phyloP scores from a whole-genome alignment of 2,113 vertebrate genomes.

The Psephotus haematonotus region DNA sequence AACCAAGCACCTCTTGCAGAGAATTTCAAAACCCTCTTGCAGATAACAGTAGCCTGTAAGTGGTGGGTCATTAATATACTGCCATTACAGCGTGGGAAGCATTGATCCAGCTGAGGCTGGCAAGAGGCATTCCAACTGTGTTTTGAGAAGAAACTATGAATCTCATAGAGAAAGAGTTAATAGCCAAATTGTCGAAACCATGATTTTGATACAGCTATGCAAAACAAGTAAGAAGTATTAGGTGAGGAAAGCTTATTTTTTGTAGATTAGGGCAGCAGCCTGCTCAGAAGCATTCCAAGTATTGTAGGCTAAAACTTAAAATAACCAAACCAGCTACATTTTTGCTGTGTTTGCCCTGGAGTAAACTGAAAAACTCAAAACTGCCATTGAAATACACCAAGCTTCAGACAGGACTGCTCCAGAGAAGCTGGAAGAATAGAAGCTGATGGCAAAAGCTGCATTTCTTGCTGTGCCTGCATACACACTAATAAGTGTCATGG shows the following conservation, averaged over 20 bases:
- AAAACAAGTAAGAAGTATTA: not conserved
- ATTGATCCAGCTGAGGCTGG: not conserved
- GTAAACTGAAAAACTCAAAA: constrained; percentile 12
- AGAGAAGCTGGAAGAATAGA: not conserved
- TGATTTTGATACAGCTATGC: not conserved
- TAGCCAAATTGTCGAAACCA: not conserved
- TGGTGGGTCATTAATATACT: not conserved
- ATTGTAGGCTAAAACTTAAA: constrained; percentile 19
- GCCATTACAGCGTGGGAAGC: not conserved
- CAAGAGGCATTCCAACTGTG: not conserved
- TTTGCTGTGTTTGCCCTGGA: not conserved
- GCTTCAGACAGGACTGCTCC: not conserved
- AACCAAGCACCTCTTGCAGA: not conserved
- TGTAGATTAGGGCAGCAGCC: not conserved
- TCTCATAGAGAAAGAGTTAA: not conserved
- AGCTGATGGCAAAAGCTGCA: not conserved
- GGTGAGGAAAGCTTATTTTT: not conserved
- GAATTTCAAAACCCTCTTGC: constrained; percentile 17
- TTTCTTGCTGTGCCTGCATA: not conserved
- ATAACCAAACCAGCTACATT: not conserved
- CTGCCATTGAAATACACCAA: not conserved
- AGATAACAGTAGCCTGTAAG: not conserved
- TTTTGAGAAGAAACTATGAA: not conserved
- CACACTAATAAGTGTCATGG: no score
- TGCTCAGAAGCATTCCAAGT: not conserved